Base-by-base conservation (phyloP, 2,113 vertebrate genomes). In the Helogale parvula region DNA sequence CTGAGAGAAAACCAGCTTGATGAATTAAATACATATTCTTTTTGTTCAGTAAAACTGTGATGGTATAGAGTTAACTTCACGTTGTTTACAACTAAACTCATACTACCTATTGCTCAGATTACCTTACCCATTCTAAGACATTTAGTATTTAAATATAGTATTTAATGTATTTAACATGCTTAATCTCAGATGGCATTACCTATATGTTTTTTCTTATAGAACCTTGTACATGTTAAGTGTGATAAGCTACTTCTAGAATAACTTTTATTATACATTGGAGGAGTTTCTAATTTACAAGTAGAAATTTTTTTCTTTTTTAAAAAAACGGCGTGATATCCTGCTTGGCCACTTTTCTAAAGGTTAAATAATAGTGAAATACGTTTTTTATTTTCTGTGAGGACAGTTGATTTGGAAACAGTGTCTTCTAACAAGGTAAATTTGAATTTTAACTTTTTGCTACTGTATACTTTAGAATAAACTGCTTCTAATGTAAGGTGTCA, bases 391-490 rank as follows among this genome's bases (percentile, higher is more conserved):
- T 57, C 1, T 57, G 33, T n/a, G 74, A 52, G 29, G 25, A 74
- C 19, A 31, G 16, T 41, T 92, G 88, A n/a, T 92, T 86, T 85
- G 72, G 84, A 95, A 96, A 71, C 65, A 90, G 6, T 88, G 71
- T 85, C 74, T 90, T 87, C 8, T 88, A 86, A 47, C 33, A 76
- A 93, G 85, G 38, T 52, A 72, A 33, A 68, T 93, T 92, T 19
- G 19, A 96, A 86, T 68, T 84, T 35, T 91, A 65, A 31, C 23
- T 63, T 16, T 29, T 38, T 12, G 21, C 2, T 91, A 76, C 27
- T 94, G 2, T 52, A 16, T 96, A 47, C 74, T n/a, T 94, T 16
- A 90, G 66, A 93, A 77, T 93, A 84, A 88, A 88, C 54, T 54
- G 7, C 35, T 65, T 90, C 21, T 85, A 81, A 0, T 57, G 4